Base-by-base conservation (phyloP, 2,113 vertebrate genomes). In the Mungos mungo region DNA sequence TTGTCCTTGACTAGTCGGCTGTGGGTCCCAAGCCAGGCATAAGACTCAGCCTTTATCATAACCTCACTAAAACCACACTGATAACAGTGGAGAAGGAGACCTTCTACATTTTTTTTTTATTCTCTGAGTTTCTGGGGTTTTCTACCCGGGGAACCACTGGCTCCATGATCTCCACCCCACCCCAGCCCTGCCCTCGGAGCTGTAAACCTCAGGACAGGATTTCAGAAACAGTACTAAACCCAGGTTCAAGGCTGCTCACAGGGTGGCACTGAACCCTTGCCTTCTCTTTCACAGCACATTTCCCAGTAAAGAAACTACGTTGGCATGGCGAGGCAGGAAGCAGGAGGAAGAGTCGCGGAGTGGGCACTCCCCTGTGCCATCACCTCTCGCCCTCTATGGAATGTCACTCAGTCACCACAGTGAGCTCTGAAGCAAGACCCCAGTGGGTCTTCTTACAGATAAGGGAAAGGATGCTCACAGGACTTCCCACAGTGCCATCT, bases 1-100 rank as follows among this genome's bases (percentile, higher is more conserved):
- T 92, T 81, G 69, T 85, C 95, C 90, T 97, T 92, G 69, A 77
- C 66, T n/a, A 23, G 18, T 29, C 94, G 81, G 66, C 76, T 93
- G 96, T 94, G 71, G 77, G 31, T 94, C n/a, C 71, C 6, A 25
- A 85, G 88, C 85, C 91, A 88, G 21, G 27, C 3, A 71, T 86
- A 94, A 85, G 69, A 52, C 71, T 57, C 71, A 72, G 77, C 13
- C 85, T 80, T 90, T 93, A 54, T 92, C 84, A 79, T 33, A 52
- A 74, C 77, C 83, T 69, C 18, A 79, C 5, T 52, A 15, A 90
- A 88, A 92, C 33, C 25, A 5, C 11, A 7, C 5, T 27, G 13
- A n/a, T 31, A 45, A 50, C 76, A 74, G 23, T 57, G 31, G 6
- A 60, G 45, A 69, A 83, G 15, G 50, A 65, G 25, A 35, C 29